phyloP scores from a whole-genome alignment of 1,140 invertebrate genomes.

The Eufriesea mexicana region DNA sequence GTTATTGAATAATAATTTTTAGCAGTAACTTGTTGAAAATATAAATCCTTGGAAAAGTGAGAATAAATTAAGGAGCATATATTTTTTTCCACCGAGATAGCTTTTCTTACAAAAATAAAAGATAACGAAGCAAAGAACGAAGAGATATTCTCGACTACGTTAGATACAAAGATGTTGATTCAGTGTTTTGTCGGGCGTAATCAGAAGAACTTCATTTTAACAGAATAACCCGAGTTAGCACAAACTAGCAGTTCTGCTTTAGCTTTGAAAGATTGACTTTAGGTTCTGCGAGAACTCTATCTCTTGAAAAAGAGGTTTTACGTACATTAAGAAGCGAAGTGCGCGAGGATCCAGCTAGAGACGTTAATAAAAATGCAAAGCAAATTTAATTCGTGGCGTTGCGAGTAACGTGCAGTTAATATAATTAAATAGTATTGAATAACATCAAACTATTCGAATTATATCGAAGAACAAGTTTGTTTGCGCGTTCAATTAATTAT shows the following conservation, averaged over 20 bases:
- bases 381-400: neutral
- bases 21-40: no score
- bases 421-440: no score
- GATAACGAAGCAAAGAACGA: neutral
- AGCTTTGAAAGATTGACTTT: neutral
- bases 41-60: no score
- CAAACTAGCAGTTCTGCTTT: neutral
- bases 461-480: no score
- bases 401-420: no score
- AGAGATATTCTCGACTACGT: neutral
- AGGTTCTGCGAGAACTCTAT: neutral
- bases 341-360: neutral
- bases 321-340: neutral
- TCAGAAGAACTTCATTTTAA: neutral
- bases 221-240: neutral
- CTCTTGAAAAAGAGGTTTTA: neutral
- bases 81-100: no score
- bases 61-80: no score
- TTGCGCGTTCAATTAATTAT: no score
- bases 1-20: no score
- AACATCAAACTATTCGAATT: no score
- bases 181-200: neutral
- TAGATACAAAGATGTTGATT: neutral
- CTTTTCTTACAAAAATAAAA: neutral
- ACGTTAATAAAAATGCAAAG: slow-evolving; percentile 10